Conservation (phyloP, 1,140 invertebrate genomes). For the Periplaneta americana region DNA sequence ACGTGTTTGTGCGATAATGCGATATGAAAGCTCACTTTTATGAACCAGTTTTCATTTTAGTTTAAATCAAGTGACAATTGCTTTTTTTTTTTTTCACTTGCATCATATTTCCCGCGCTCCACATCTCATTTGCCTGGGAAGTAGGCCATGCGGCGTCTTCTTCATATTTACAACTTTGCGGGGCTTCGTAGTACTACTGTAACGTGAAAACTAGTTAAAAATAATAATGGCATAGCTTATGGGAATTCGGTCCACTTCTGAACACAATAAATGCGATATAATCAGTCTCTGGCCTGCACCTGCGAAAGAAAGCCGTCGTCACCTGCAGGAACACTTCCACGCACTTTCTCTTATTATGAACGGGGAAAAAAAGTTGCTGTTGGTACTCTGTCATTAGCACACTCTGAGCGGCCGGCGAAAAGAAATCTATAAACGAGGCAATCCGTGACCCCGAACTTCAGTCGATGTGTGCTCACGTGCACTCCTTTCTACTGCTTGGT, state of each 20-base stretch:
- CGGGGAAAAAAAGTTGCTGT: too few species aligned
- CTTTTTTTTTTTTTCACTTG: not conserved
- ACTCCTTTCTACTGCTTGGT: too few species aligned
- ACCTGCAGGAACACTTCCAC: not conserved
- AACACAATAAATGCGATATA: too few species aligned
- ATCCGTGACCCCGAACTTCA: too few species aligned
- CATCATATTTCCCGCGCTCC: not conserved
- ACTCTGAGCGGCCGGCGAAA: too few species aligned
- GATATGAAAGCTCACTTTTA: not conserved
- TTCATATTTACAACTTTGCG: not conserved
- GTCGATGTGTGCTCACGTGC: too few species aligned
- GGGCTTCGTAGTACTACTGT: too few species aligned
- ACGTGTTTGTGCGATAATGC: not conserved
- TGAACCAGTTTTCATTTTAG: not conserved
- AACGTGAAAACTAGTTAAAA: too few species aligned
- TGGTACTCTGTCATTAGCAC: not conserved
- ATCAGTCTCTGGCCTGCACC: not conserved
- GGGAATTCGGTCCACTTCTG: not conserved
- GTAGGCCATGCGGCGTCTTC: not conserved
- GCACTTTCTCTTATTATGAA: not conserved
- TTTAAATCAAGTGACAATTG: not conserved
- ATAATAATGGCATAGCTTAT: not conserved
- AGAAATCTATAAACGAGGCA: too few species aligned
- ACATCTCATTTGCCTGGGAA: not conserved
- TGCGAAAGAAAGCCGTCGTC: not conserved